Conservation (phyloP, 92 coral and sea anemone genomes). For the Zoanthus gigantus region DNA sequence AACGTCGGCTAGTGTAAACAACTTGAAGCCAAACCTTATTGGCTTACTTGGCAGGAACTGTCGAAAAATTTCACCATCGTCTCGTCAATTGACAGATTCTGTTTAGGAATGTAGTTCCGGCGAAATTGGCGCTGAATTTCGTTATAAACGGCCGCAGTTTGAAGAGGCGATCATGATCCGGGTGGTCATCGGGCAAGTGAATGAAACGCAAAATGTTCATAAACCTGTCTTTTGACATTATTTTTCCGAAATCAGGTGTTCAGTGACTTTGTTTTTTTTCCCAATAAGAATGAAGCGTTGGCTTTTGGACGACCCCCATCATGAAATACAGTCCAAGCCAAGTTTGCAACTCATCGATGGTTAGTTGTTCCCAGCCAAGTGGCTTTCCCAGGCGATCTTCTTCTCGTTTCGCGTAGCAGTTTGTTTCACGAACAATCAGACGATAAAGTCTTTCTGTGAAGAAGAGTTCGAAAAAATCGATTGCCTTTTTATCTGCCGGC, state of each 20-base stretch:
- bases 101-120: slow-evolving; percentile 33
- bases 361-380: slow-evolving; percentile 41
- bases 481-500: slow-evolving; percentile 35
- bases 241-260: slow-evolving; percentile 53
- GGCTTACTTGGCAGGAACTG: slow-evolving; percentile 62
- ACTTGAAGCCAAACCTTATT: slow-evolving; percentile 60
- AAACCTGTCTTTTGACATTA: slow-evolving; percentile 60
- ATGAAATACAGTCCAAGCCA: slow-evolving; percentile 60
- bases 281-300: slow-evolving; percentile 52
- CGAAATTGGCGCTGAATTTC: slow-evolving; percentile 37
- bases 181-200: slow-evolving; percentile 54
- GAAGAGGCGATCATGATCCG: slow-evolving; percentile 59
- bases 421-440: slow-evolving; percentile 51
- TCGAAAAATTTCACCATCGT: slow-evolving; percentile 16
- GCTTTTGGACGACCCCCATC: slow-evolving; percentile 61
- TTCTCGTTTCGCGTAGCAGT: slow-evolving; percentile 52
- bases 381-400: slow-evolving; percentile 23
- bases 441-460: slow-evolving; percentile 54
- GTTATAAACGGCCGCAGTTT: slow-evolving; percentile 43
- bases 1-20: slow-evolving; percentile 54
- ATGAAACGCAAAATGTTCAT: slow-evolving; percentile 54
- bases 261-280: slow-evolving; percentile 47
- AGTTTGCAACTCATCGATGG: slow-evolving; percentile 57
- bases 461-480: slow-evolving; percentile 50
- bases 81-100: slow-evolving; percentile 57